Percentiles rank a stretch among this genome's conserved stretches.
Evolutionary conservation across 2,888 invertebrate genomes (phyloP).

Genomic region (Hipparchia sbordonii): DNA sequence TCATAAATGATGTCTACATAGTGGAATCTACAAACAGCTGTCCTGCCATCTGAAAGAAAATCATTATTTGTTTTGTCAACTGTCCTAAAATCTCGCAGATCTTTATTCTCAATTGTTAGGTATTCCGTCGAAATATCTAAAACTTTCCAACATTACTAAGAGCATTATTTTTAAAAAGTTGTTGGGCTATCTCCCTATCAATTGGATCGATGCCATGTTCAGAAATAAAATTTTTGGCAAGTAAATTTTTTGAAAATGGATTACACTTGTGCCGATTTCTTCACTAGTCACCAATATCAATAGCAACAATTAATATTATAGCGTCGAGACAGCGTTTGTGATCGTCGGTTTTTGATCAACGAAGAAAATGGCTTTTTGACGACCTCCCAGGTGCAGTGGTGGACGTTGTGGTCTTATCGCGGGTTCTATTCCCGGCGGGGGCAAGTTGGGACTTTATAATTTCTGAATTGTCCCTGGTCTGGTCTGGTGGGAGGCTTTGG

Average conservation of each 20-base stretch:
- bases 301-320: no score
- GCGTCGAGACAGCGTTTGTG: no score
- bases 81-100: neutral
- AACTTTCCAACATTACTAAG: neutral
- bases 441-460: no score
- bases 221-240: neutral
- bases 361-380: no score
- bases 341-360: no score
- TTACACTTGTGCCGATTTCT: neutral
- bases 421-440: no score
- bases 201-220: conserved; percentile 9
- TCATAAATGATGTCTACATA: neutral
- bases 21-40: neutral
- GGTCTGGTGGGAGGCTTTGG: no score
- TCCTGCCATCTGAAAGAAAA: neutral
- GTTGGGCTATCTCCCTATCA: neutral
- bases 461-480: no score
- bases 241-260: neutral
- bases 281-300: neutral
- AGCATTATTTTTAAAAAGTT: neutral
- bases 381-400: no score
- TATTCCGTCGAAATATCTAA: neutral
- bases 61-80: neutral
- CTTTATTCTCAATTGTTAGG: neutral
- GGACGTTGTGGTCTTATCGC: no score